Evolutionary conservation across 2,113 vertebrate genomes (phyloP).

Genomic region (Bostrychus sinensis): DNA sequence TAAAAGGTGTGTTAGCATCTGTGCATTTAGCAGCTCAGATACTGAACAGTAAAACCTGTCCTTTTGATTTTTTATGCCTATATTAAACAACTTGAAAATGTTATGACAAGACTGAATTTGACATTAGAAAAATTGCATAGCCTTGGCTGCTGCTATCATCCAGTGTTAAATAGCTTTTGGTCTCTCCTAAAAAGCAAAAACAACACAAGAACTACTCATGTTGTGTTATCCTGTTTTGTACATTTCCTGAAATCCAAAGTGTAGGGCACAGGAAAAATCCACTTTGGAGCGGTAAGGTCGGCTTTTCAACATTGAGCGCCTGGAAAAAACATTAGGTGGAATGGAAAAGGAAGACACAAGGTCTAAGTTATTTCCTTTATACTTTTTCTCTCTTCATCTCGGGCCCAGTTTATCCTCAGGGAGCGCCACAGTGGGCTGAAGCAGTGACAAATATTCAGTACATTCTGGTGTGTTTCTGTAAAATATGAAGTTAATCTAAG

Average conservation of each 20-base stretch:
- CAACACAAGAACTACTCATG: conserved; percentile 63
- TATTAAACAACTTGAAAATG: no score
- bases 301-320: conserved; percentile 49
- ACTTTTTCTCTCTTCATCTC: conserved; percentile 57
- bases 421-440: conserved; percentile 47
- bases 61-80: no score
- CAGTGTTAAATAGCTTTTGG: conserved; percentile 45
- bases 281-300: conserved; percentile 52
- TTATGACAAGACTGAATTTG: no score
- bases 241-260: conserved; percentile 75
- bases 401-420: conserved; percentile 31
- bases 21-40: not conserved
- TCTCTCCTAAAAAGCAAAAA: conserved; percentile 41
- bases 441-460: conserved; percentile 70
- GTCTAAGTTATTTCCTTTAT: conserved; percentile 64
- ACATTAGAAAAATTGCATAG: conserved; percentile 32
- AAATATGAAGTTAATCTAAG: not conserved
- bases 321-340: conserved; percentile 73
- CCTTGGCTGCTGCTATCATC: conserved; percentile 54
- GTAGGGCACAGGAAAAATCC: conserved; percentile 63
- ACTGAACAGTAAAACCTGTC: not conserved
- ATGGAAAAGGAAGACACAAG: conserved; percentile 66
- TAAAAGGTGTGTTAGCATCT: no score
- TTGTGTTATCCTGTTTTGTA: conserved; percentile 72
- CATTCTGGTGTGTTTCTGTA: conserved; percentile 40